Percentiles rank a stretch among this genome's conserved stretches.
These are phyloP conservation scores for Anguilla pacifica DNA, from an alignment of 2,797 vertebrate genomes.

Conservation along the genomic window DNA sequence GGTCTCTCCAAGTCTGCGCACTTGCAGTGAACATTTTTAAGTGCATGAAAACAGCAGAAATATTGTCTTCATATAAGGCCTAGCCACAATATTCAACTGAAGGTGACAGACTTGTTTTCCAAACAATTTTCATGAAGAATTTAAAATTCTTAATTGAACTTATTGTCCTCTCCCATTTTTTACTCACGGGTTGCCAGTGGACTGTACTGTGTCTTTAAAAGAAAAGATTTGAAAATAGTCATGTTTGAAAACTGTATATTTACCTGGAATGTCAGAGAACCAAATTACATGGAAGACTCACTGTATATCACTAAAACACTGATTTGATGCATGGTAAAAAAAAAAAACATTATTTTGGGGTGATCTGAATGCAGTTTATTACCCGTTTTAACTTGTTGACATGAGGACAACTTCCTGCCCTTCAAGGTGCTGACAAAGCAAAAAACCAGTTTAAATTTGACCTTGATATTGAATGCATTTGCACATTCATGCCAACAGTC, in stretches of 20 bases:
- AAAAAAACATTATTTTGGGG: neutral
- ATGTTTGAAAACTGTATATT: neutral
- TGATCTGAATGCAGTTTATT: neutral
- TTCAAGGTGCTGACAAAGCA: slow-evolving; percentile 7
- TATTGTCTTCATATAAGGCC: neutral
- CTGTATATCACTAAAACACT: neutral
- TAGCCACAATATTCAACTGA: neutral
- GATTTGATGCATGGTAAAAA: neutral
- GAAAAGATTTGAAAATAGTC: neutral
- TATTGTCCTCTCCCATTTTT: neutral
- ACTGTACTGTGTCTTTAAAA: neutral
- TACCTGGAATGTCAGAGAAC: neutral
- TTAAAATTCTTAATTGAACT: neutral
- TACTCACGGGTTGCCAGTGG: neutral
- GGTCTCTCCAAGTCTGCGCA: neutral
- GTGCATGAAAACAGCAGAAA: neutral
- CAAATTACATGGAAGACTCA: neutral
- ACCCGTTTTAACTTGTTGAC: slow-evolving; percentile 6
- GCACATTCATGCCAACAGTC: slow-evolving; percentile 38
- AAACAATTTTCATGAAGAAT: neutral
- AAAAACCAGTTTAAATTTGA: neutral
- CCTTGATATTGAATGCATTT: slow-evolving; percentile 67
- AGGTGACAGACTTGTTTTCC: neutral
- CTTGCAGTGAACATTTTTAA: neutral
- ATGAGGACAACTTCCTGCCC: neutral